Conservation (phyloP, 2,888 invertebrate genomes). For the Synergus umbraculus region DNA sequence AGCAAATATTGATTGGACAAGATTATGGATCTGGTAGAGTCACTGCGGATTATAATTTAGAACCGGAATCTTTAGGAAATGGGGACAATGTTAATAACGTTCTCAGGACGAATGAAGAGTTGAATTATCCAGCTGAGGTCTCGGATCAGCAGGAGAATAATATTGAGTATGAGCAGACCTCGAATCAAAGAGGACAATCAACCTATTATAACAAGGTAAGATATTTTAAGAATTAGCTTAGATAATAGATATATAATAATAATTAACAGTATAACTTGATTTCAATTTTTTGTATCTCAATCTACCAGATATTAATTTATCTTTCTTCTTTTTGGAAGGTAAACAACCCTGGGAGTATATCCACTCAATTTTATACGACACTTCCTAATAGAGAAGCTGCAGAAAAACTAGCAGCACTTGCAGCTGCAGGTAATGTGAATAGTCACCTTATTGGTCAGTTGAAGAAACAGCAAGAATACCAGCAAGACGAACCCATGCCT, state of each 20-base stretch:
- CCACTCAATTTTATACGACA: slow-evolving; percentile 79
- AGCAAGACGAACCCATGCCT: slow-evolving; percentile 64
- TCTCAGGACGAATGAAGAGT: slow-evolving; percentile 54
- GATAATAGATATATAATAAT: too few species aligned
- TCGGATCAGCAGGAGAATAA: slow-evolving; percentile 68
- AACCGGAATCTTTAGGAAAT: slow-evolving; percentile 54
- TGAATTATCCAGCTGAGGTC: slow-evolving; percentile 55
- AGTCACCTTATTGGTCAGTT: slow-evolving; percentile 69
- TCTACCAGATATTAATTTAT: background rate
- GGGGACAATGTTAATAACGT: slow-evolving; percentile 45
- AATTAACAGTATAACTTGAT: too few species aligned
- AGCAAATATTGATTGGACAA: slow-evolving; percentile 66
- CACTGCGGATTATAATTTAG: slow-evolving; percentile 70
- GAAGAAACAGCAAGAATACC: slow-evolving; percentile 63
- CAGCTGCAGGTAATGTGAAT: slow-evolving; percentile 80
- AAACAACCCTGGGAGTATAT: slow-evolving; percentile 66
- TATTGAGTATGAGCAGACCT: slow-evolving; percentile 66
- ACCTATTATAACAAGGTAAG: slow-evolving; percentile 79
- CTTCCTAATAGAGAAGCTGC: slow-evolving; percentile 83
- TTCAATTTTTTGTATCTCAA: too few species aligned
- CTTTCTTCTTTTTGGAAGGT: slow-evolving; percentile 68
- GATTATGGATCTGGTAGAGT: slow-evolving; percentile 69
- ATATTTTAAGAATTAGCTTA: slow-evolving; percentile 49
- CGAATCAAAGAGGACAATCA: slow-evolving; percentile 62
- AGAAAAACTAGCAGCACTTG: slow-evolving; percentile 81